Evolutionary conservation across 2,113 vertebrate species (phyloP).

Genomic region (Elephas maximus): DNA sequence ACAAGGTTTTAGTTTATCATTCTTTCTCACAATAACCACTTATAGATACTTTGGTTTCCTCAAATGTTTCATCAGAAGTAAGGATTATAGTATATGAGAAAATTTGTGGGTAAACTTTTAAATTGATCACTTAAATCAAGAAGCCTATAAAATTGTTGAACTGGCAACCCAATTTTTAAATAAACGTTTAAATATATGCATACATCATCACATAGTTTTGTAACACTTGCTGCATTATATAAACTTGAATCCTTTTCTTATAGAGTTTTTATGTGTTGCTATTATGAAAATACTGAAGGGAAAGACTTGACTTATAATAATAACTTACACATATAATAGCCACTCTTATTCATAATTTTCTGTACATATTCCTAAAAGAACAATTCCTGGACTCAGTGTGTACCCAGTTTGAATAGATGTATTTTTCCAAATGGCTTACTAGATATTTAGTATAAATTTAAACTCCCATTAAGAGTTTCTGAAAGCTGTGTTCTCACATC

Average conservation of each 20-base stretch:
- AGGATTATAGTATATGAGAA: neutral
- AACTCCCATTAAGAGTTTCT: neutral
- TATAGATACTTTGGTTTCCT: neutral
- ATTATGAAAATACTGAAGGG: neutral
- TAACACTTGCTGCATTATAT: neutral
- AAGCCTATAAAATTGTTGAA: neutral
- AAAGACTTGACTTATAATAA: neutral
- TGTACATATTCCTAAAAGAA: neutral
- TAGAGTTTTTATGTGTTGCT: neutral
- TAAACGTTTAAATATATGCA: neutral
- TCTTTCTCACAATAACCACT: neutral
- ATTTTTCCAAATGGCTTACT: neutral
- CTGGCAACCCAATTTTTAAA: neutral
- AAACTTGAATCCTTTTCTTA: neutral
- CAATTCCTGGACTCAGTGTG: neutral
- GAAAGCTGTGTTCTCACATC: neutral
- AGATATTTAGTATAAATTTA: slow-evolving; percentile 1
- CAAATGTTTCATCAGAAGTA: neutral
- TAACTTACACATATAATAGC: neutral
- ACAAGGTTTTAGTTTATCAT: slow-evolving; percentile 4
- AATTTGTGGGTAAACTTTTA: neutral
- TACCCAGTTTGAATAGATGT: neutral
- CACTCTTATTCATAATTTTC: neutral
- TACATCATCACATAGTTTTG: neutral
- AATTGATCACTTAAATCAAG: neutral